Base-by-base conservation (phyloP, 2,113 vertebrate species). In the Calcarius ornatus region DNA sequence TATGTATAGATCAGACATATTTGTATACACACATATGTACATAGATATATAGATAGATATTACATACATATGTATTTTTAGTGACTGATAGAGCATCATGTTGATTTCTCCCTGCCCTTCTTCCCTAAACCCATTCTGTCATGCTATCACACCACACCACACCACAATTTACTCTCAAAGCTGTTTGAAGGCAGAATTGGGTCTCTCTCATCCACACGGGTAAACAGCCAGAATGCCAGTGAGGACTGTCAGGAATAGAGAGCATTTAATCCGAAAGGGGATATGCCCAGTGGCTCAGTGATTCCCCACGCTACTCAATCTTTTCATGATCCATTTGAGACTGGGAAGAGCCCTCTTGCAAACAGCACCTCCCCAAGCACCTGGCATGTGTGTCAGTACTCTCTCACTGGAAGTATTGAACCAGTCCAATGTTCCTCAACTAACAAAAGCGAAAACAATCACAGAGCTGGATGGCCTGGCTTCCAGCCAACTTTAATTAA, bases 401-500 rank as follows among this genome's bases (percentile, higher is more conserved):
- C 56, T 18, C 37, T 24, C 42, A 23, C 31, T 70, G 72, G 45
- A 81, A 76, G 33, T 79, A 64, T 8, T 79, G 76, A 84, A 79
- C 48, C 33, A 78, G 27, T 28, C 53, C 51, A 80, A 54, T n/a
- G 57, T 59, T 92, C 61, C 50, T 72, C 78, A 82, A 23, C 42
- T 86, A 92, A 91, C 56, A 82, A 87, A 89, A 80, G 80, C 18
- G 63, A 73, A 94, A 92, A 82, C 47, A 84, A 86, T 43, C 66
- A 87, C 50, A 81, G 73, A 68, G 42, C n/a, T 73, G 77, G 63
- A 63, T 82, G 77, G 42, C 64, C 50, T 95, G 92, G 90, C 25
- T 42, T 51, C 70, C 59, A 37, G 80, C 76, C 86, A 95, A 15
- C 35, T 57, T 88, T 69, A 90, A 95, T 94, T 96, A 94, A 80